A percentile compares a stretch with the other conserved stretches of the same genome.
These are phyloP conservation scores for Gopherus evgoodei DNA, from an alignment of 2,113 vertebrate genomes.

Conservation along the genomic window DNA sequence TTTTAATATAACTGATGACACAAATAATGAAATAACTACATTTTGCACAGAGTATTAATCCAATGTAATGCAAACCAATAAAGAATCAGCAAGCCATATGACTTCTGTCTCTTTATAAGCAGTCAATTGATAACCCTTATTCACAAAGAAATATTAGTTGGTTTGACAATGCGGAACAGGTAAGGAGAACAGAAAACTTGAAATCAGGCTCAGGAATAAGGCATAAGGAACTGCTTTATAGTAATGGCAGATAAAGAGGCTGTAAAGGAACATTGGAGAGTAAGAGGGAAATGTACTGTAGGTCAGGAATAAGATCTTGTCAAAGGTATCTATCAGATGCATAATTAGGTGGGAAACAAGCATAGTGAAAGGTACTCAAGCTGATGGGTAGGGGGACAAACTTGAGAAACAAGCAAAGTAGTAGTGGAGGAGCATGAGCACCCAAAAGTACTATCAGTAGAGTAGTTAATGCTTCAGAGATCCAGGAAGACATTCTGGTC, in stretches of 20 bases:
- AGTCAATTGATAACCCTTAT: neutral
- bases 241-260: neutral
- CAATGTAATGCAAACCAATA: neutral
- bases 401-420: neutral
- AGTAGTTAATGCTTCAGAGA: neutral
- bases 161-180: neutral
- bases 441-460: neutral
- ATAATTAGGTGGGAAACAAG: neutral
- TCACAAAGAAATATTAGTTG: neutral
- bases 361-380: neutral
- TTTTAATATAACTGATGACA: neutral
- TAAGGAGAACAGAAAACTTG: neutral
- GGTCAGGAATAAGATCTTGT: neutral
- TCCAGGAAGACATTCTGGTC: neutral
- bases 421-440: neutral
- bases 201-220: neutral
- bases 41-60: neutral
- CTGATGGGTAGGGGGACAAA: neutral
- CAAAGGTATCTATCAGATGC: neutral
- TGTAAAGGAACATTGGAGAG: neutral
- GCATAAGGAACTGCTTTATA: neutral
- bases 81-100: neutral
- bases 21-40: neutral
- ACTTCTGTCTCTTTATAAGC: neutral
- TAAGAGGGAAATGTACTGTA: neutral